phyloP scores from a whole-genome alignment of 2,888 invertebrate species.

The Ceramica pisi region DNA sequence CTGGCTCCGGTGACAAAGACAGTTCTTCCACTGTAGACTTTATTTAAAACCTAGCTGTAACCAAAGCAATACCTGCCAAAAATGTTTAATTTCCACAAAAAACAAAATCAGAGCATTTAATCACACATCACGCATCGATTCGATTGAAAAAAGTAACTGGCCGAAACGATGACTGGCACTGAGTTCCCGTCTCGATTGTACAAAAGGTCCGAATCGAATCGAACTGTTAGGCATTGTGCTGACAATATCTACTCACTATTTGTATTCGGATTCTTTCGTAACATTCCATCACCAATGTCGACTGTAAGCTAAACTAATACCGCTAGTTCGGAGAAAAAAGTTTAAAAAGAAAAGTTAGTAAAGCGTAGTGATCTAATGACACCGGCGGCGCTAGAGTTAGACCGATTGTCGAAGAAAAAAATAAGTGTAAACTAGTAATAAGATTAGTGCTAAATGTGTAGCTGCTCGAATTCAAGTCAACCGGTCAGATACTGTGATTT shows the following conservation, averaged over 20 bases:
- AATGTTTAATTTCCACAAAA: background rate
- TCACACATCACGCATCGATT: slow-evolving; percentile 54
- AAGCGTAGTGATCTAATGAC: slow-evolving; percentile 54
- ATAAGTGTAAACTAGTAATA: slow-evolving; percentile 25
- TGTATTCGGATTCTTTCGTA: slow-evolving; percentile 80
- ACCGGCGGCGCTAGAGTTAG: slow-evolving; percentile 24
- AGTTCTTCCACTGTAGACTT: background rate
- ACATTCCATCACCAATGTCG: slow-evolving; percentile 64
- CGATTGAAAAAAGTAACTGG: slow-evolving; percentile 45
- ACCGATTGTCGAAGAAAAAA: slow-evolving; percentile 30
- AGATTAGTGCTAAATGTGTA: slow-evolving; percentile 46
- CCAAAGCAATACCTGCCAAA: background rate
- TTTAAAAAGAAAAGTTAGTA: slow-evolving; percentile 28
- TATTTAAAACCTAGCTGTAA: slow-evolving; percentile 12
- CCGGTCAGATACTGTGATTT: too few relatives aligned
- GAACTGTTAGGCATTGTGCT: slow-evolving; percentile 80
- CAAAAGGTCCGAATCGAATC: slow-evolving; percentile 83
- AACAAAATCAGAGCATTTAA: slow-evolving; percentile 49
- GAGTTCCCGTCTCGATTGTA: slow-evolving; percentile 61
- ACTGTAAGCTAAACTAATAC: slow-evolving; percentile 58
- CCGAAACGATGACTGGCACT: slow-evolving; percentile 59
- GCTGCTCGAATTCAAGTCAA: slow-evolving; percentile 30
- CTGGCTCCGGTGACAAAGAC: background rate
- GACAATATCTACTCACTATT: slow-evolving; percentile 78
- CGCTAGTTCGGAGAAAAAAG: slow-evolving; percentile 58